Base-by-base conservation (phyloP, 2,797 vertebrate genomes). In the Chloroceryle amazona region DNA sequence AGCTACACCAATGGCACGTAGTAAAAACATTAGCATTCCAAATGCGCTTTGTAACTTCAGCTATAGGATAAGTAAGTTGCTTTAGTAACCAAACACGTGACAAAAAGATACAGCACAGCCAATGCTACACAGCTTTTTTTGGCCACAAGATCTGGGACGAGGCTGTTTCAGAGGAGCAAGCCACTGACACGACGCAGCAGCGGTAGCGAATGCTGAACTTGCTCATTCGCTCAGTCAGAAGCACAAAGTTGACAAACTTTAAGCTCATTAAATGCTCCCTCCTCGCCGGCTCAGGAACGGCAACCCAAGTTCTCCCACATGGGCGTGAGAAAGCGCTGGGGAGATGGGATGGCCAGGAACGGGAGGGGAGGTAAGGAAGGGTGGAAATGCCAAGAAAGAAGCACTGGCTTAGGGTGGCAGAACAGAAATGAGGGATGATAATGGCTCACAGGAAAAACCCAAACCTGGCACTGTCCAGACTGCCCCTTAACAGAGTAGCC, bases 11-110 rank as follows among this genome's bases (percentile, higher is more conserved):
- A 95, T 4, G 12, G 93, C 93, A 95, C 55, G 0, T 5, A 65
- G 90, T 51, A 95, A 75, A 80, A 85, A 80, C 4, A 25, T 58
- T 9, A 90, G 89, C 92, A 91, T 93, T 93, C 83, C 93, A 89
- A 96, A 96, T 44, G 95, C 80, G 84, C 85, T 66, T 78, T 14
- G 7, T 4, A 91, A 87, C 31, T 67, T 85, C 93, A 93, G 67
- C 94, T 95, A 84, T 2, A 80, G 81, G 51, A 2, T 61, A 89
- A 89, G 22, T 31, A 86, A 76, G 81, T 51, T 4, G 61, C 89
- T 95, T 81, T 51, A 94, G 82, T 17, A 85, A 80, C 33, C 20
- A 74, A 93, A 83, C 90, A 97, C 74, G 0, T 18, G 88, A 94
- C 88, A 39, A 51, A 70, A 51, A 90, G 86, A 20, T 51, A 90